phyloP scores from a whole-genome alignment of 2,113 vertebrate genomes.

The Gymnorhina tibicen region DNA sequence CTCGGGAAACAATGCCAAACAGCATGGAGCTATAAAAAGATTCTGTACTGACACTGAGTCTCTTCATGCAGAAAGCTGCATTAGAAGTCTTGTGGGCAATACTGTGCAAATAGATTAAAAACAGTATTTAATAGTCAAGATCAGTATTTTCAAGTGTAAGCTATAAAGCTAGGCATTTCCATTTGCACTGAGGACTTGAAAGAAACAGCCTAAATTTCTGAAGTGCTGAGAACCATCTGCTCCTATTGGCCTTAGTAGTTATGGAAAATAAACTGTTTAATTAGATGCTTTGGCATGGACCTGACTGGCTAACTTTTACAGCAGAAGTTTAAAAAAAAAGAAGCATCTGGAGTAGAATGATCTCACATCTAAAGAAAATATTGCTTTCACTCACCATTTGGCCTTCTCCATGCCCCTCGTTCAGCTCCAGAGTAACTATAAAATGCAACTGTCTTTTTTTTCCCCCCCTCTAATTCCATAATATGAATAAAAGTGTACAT shows the following conservation, averaged over 20 bases:
- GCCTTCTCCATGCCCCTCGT: not conserved
- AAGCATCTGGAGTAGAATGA: not conserved
- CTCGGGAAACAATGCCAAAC: not conserved
- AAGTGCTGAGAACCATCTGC: not conserved
- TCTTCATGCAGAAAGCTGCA: not conserved
- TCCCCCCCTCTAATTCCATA: not conserved
- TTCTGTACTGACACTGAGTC: not conserved
- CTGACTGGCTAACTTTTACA: not conserved
- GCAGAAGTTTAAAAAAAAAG: not conserved
- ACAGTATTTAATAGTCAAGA: not conserved
- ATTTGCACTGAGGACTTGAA: not conserved
- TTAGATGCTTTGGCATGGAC: not conserved
- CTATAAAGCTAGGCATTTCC: not conserved
- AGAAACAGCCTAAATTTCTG: not conserved
- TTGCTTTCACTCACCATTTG: not conserved
- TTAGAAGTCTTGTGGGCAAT: not conserved
- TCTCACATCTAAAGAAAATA: not conserved
- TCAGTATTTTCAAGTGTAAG: not conserved
- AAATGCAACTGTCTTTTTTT: not conserved
- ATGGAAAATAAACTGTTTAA: not conserved
- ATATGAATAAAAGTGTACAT: not conserved
- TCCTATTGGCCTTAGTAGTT: not conserved
- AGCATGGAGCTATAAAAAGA: not conserved
- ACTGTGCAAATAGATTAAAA: not conserved
- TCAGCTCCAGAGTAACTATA: not conserved